Evolutionary conservation across 2,113 vertebrate species (phyloP), one percentile per base, ranked within the genome.

Genomic region (Myocastor coypus): DNA sequence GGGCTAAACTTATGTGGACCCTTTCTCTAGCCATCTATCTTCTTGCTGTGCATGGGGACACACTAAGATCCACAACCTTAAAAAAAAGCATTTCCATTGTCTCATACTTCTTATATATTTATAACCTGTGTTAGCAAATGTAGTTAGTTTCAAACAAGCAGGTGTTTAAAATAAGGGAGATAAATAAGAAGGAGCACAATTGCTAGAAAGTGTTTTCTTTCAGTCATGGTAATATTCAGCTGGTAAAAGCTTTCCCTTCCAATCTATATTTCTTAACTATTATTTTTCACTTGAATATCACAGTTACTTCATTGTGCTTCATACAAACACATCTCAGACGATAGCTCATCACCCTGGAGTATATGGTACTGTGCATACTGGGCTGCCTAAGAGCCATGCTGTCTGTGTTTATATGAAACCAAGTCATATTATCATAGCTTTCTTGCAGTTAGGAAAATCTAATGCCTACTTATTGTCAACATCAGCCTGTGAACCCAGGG

Each of bases 391-490:
- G 26, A 94, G 88, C 71, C 83, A 84, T 30, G 32, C 80, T 83
- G 59, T 92, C 87, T 83, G n/a, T 85, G 83, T 81, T 81, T 95
- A 75, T 61, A 17, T 66, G 71, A 91, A 81, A 34, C 59, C 83
- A 89, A 40, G 55, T 34, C 78, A 34, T 55, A 78, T 87, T 80
- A 64, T 84, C 69, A 78, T 24, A 40, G 64, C 40, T 85, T 85
- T 34, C 11, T 95, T 84, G 63, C 88, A 80, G 55, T n/a, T 85
- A 82, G 64, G 20, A 59, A 71, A 93, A 92, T 87, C 57, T 20
- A 75, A 34, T 22, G 22, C 50, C 59, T 85, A 26, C 66, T 37
- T 14, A 24, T 61, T 84, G 57, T 59, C 57, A 64, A 40, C 32
- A 6, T 75, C 46, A 75, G 71, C 80, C 77, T 28, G 16, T 55